Evolutionary conservation across 2,113 vertebrate genomes (phyloP), one percentile per base, ranked within the genome.

Genomic region (Pyrgilauda ruficollis): DNA sequence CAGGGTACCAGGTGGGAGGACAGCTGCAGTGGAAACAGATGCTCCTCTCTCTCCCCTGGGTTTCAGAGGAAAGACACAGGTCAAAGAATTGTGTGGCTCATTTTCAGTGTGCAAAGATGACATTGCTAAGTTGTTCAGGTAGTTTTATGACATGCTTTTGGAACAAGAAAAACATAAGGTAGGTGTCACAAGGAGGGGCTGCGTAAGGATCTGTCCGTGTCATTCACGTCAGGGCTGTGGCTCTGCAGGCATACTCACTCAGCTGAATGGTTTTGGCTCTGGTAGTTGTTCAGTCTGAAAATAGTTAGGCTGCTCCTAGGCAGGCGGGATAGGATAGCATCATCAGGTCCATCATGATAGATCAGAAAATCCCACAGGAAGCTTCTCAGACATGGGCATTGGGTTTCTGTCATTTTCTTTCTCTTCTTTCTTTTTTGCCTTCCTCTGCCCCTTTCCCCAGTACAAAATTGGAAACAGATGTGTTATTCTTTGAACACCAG

Each of bases 191-290:
- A 43, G 76, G 83, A 84, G 47, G 0, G 7, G 43, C 64, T 7
- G 0, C 1, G 1, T 30, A 35, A 84, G 47, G 44, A 64, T 76
- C 2, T 0, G 35, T 50, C 27, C 15, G 2, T 21, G 5, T 61
- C 15, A 7, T 31, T 89, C 30, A 84, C 5, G 8, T 41, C 6
- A 11, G 46, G 69, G 47, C 72, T 6, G 0, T 39, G 53, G 7
- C 27, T 83, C 33, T 44, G 73, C 68, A 67, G 56, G 41, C 16
- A 2, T 15, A 4, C 35, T 3, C 35, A 7, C 41, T 30, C 58
- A 63, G 47, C 28, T 43, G 31, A 66, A 35, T 5, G 6, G n/a
- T 70, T 70, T 37, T 75, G 41, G 3, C 28, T 79, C 5, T 64
- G n/a, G n/a, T 35, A 41, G 2, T 61, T 67, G 35, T 9, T 69